These are phyloP conservation scores for Climacteris rufus DNA, from an alignment of 2,113 vertebrate genomes.

Conservation along the genomic window DNA sequence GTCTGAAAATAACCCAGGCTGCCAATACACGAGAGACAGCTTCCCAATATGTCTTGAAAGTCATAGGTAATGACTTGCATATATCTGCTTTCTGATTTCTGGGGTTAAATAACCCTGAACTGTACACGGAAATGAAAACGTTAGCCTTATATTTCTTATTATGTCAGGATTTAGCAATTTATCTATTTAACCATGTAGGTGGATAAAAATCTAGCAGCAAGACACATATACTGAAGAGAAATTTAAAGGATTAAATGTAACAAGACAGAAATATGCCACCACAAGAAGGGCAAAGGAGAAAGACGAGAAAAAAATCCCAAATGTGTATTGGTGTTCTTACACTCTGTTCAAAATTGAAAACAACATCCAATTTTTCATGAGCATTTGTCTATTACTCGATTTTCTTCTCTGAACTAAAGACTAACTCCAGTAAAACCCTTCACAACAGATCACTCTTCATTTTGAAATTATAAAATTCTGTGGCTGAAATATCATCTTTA, in stretches of 20 bases:
- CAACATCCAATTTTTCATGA: neutral
- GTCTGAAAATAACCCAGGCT: neutral
- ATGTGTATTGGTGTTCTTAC: neutral
- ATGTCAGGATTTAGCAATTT: neutral
- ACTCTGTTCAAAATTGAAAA: neutral
- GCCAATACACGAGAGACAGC: fast-evolving
- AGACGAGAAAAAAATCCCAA: neutral
- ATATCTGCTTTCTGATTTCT: neutral
- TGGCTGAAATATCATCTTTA: neutral
- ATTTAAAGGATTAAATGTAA: neutral
- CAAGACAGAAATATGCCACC: neutral
- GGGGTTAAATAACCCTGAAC: neutral
- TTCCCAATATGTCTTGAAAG: neutral
- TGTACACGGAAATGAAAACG: neutral
- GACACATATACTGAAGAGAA: neutral
- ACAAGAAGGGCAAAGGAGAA: neutral
- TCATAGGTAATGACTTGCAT: neutral
- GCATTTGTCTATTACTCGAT: neutral
- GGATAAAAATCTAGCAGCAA: neutral
- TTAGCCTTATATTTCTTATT: neutral
- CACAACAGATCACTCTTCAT: neutral
- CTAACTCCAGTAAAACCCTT: neutral
- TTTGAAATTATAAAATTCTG: neutral
- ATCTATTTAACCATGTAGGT: neutral
- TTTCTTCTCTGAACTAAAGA: neutral